Percentiles rank a stretch among this genome's conserved stretches.
phyloP scores from a whole-genome alignment of 2,113 vertebrate species.

The Morphnarchus princeps region DNA sequence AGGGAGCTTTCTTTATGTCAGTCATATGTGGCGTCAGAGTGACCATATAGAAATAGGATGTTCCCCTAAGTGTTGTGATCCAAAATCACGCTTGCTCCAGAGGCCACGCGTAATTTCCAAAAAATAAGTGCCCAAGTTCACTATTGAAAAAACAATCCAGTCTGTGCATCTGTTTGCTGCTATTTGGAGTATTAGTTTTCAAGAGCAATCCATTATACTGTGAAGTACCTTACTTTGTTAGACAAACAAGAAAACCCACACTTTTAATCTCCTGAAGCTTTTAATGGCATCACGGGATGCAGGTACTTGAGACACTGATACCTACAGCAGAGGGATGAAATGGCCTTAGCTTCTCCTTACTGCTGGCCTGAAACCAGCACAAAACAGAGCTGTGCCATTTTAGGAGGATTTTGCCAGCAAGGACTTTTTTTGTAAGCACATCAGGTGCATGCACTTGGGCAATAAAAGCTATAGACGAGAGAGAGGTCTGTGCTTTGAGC shows the following conservation, averaged over 20 bases:
- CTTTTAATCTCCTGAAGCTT: constrained; percentile 47
- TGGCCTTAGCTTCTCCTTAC: background rate
- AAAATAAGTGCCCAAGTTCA: background rate
- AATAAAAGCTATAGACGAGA: background rate
- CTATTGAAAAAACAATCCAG: background rate
- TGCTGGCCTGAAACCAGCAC: background rate
- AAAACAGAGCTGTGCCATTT: background rate
- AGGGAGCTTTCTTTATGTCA: background rate
- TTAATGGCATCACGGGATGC: constrained; percentile 43
- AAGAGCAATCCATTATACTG: constrained; percentile 30
- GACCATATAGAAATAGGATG: background rate
- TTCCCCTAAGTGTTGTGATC: background rate
- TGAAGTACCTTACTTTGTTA: constrained; percentile 43
- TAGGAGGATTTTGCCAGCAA: constrained; percentile 18
- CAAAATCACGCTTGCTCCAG: background rate
- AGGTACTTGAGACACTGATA: constrained; percentile 34
- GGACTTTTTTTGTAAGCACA: constrained; percentile 21
- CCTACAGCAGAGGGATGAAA: constrained; percentile 36
- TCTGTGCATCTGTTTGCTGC: background rate
- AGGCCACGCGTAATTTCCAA: background rate
- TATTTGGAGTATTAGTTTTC: constrained; percentile 26
- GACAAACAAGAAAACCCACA: constrained; percentile 36
- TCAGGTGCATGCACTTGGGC: background rate
- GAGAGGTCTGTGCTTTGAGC: constrained; percentile 12
- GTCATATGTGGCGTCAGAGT: background rate